These are phyloP conservation scores for Beroe ovata DNA, from an alignment of 37 sponge, comb jelly and placozoan species.

Conservation along the genomic window DNA sequence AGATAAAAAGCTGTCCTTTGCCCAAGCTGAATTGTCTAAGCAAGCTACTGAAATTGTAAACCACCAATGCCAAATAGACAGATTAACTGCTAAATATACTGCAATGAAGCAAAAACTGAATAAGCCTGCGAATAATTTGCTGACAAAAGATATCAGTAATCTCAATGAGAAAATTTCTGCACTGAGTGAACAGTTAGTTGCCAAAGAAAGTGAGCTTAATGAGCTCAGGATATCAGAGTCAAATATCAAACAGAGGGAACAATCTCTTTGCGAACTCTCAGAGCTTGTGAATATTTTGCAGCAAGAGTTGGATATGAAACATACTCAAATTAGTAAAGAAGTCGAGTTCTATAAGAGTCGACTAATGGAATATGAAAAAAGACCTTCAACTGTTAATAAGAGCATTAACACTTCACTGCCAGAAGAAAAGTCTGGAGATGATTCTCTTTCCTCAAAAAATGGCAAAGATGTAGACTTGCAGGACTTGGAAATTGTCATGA, in stretches of 20 bases:
- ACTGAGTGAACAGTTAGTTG: background rate
- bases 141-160: background rate
- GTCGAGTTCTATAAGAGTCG: slow-evolving; percentile 41
- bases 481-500: slow-evolving; percentile 27
- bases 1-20: slow-evolving; percentile 13
- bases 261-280: background rate
- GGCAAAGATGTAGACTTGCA: background rate
- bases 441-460: background rate
- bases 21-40: background rate
- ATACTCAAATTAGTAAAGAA: background rate
- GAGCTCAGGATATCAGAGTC: slow-evolving; percentile 8
- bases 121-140: background rate
- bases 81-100: background rate
- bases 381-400: slow-evolving; percentile 6
- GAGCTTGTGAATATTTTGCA: slow-evolving; percentile 50
- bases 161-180: background rate
- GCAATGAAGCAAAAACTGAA: slow-evolving; percentile 2
- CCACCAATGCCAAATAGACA: slow-evolving; percentile 33
- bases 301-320: slow-evolving; percentile 16
- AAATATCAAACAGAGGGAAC: background rate
- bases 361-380: slow-evolving; percentile 33
- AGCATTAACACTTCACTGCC: slow-evolving; percentile 27
- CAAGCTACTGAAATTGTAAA: slow-evolving; percentile 23
- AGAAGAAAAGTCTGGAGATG: background rate
- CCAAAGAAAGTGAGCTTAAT: background rate